phyloP scores from a whole-genome alignment of 2,113 vertebrate species.

The Scytalopus superciliaris region DNA sequence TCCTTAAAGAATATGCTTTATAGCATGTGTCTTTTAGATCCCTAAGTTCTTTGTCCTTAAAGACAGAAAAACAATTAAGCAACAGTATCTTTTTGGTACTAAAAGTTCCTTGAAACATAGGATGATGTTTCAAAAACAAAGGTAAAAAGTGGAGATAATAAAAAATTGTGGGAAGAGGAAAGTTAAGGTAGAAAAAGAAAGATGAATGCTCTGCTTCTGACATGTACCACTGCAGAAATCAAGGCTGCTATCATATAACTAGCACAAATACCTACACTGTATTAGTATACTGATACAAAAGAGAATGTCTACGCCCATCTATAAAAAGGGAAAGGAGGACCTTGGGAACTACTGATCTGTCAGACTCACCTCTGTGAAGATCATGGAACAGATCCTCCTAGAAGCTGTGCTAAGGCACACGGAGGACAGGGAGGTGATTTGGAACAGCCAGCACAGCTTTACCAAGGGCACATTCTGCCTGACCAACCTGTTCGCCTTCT shows the following conservation, averaged over 20 bases:
- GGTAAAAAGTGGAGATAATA: background rate
- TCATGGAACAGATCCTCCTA: background rate
- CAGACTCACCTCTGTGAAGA: background rate
- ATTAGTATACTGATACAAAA: background rate
- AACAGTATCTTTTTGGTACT: background rate
- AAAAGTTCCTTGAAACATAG: rapidly evolving
- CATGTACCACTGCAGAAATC: background rate
- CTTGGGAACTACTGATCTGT: background rate
- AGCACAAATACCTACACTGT: background rate
- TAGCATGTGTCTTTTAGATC: background rate
- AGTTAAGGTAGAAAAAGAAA: background rate
- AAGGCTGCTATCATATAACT: background rate
- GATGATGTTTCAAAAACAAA: too few relatives aligned
- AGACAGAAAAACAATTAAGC: background rate
- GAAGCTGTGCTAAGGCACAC: background rate
- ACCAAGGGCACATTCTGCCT: background rate
- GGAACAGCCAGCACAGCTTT: background rate
- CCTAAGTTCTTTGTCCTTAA: background rate
- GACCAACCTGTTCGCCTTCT: background rate
- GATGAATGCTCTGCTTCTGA: background rate
- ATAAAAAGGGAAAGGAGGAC: background rate
- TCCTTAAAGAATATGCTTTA: background rate
- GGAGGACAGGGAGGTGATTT: background rate
- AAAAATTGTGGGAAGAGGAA: background rate
- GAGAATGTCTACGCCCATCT: background rate